A percentile compares a stretch with the other conserved stretches of the same genome.
Conservation (phyloP, 2,888 invertebrate genomes). For the Helobdella robusta region DNA sequence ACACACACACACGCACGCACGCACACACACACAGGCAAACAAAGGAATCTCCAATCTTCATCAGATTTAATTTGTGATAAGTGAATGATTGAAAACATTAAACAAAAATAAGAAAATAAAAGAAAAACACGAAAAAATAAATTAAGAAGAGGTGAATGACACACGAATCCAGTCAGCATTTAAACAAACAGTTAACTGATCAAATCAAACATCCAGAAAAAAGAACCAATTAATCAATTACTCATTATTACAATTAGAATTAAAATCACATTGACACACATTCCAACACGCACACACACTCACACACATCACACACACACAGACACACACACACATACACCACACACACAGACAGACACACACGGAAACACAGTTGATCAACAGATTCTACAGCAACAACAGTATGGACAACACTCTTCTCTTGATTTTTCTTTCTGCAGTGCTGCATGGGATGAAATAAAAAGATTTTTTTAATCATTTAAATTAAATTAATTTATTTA, state of each 20-base stretch:
- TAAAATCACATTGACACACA: not conserved
- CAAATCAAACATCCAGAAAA: no score
- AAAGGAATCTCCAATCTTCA: no score
- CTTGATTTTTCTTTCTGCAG: slow-evolving; percentile 26
- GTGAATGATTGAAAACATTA: no score
- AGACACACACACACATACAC: not conserved
- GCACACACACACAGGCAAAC: not conserved
- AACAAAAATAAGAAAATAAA: no score
- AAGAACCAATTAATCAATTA: no score
- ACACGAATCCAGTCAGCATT: no score
- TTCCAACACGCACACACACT: not conserved
- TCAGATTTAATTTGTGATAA: no score
- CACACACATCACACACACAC: not conserved
- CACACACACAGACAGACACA: not conserved
- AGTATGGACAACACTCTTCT: slow-evolving; percentile 22
- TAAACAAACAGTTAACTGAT: no score
- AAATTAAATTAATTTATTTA: not conserved
- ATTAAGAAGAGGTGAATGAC: no score
- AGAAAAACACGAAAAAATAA: no score
- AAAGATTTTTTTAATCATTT: not conserved
- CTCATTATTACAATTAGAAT: not conserved
- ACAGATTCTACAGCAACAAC: slow-evolving; percentile 20
- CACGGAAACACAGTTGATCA: not conserved
- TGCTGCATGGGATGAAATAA: slow-evolving; percentile 4
- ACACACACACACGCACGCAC: not conserved